Evolutionary conservation across 2,797 vertebrate genomes (phyloP).

Genomic region (Simalia tracyae): DNA sequence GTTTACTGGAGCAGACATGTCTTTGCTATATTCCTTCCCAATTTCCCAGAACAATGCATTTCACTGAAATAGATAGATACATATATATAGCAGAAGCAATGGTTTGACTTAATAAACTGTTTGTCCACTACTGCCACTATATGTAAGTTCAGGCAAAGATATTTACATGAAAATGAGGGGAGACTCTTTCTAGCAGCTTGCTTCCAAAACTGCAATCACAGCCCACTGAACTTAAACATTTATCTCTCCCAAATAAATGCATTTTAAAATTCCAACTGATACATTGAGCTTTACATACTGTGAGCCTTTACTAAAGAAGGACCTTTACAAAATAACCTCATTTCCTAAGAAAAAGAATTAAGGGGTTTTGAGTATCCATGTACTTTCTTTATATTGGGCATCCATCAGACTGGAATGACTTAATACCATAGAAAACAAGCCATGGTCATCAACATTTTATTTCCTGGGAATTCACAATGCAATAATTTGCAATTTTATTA

Average conservation of each 20-base stretch:
- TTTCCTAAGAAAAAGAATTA: conserved; percentile 11
- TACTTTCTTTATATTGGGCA: background rate
- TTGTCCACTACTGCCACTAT: conserved; percentile 35
- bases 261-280: conserved; percentile 56
- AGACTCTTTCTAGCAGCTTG: conserved; percentile 20
- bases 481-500: background rate
- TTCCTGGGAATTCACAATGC: background rate
- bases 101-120: conserved; percentile 30
- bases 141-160: conserved; percentile 39
- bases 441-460: background rate
- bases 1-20: conserved; percentile 37
- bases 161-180: conserved; percentile 67
- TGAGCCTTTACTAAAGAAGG: conserved; percentile 18
- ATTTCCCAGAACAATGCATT: conserved; percentile 31
- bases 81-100: conserved; percentile 45
- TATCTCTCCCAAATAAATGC: conserved; percentile 44
- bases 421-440: background rate
- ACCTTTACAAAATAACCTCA: background rate
- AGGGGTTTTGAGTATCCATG: conserved; percentile 6
- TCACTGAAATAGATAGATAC: background rate
- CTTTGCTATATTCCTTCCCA: background rate
- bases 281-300: conserved; percentile 15
- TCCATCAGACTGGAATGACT: background rate
- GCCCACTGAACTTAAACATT: conserved; percentile 47
- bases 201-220: conserved; percentile 46